Conservation (phyloP, 2,888 invertebrate genomes). For the Abrostola tripartita region DNA sequence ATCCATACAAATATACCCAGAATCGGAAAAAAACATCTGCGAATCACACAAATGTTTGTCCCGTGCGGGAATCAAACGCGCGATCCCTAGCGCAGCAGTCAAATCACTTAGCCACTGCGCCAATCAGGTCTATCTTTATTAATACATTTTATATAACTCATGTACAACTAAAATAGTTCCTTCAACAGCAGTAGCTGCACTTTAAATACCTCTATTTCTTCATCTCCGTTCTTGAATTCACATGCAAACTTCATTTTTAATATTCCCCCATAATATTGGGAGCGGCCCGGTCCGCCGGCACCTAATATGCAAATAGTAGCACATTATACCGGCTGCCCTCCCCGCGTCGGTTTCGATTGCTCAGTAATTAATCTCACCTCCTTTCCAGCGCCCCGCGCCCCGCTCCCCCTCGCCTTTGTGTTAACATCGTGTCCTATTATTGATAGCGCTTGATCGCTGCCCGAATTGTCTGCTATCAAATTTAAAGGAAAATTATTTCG, state of each 20-base stretch:
- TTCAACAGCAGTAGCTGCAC: background rate
- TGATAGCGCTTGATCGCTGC: slow-evolving; percentile 47
- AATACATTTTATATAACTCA: too few relatives aligned
- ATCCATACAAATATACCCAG: too few relatives aligned
- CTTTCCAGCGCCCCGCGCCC: slow-evolving; percentile 35
- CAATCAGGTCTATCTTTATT: too few relatives aligned
- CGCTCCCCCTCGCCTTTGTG: slow-evolving; percentile 42
- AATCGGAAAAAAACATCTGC: too few relatives aligned
- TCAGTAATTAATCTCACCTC: slow-evolving; percentile 71
- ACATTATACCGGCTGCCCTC: slow-evolving; percentile 31
- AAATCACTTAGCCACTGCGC: too few relatives aligned
- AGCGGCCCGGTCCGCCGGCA: slow-evolving; percentile 24
- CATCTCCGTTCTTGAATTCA: too few relatives aligned
- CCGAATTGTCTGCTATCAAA: slow-evolving; percentile 15
- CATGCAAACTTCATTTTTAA: background rate
- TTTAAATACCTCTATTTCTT: background rate
- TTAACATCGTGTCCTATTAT: slow-evolving; percentile 54
- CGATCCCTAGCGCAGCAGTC: too few relatives aligned
- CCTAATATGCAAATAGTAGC: slow-evolving; percentile 48
- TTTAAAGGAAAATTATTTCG: slow-evolving; percentile 18
- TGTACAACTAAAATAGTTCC: too few relatives aligned
- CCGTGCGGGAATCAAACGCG: too few relatives aligned
- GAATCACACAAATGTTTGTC: too few relatives aligned
- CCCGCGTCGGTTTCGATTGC: slow-evolving; percentile 60
- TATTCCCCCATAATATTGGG: background rate